A percentile compares a stretch with the other conserved stretches of the same genome.
Evolutionary conservation across 1,140 invertebrate species (phyloP).

Genomic region (Acromyrmex heyeri): DNA sequence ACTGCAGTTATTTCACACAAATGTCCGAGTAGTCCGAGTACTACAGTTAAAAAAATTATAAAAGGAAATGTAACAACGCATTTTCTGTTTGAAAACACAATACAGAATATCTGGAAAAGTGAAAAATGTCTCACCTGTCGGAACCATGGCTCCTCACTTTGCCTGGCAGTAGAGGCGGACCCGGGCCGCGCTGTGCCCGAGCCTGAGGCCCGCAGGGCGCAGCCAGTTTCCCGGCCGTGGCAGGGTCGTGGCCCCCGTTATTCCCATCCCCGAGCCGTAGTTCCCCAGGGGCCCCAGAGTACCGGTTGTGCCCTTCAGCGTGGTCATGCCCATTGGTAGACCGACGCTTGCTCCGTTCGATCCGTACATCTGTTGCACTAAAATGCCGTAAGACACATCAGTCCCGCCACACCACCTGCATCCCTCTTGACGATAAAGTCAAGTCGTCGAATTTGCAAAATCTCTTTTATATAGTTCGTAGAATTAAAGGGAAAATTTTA

Average conservation of each 20-base stretch:
- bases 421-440: conserved; percentile 64
- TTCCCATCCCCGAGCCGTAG: conserved; percentile 78
- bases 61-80: neutral
- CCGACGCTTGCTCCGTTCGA: conserved; percentile 92
- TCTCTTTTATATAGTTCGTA: neutral
- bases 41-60: neutral
- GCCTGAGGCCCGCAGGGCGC: conserved; percentile 96
- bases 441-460: neutral
- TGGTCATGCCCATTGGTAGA: conserved; percentile 88
- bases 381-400: conserved; percentile 85
- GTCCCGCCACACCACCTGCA: conserved; percentile 81
- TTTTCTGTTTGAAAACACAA: neutral
- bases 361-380: conserved; percentile 94
- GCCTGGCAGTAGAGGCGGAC: conserved; percentile 91
- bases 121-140: conserved; percentile 85
- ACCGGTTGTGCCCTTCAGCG: conserved; percentile 85
- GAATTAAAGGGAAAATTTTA: neutral
- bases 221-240: conserved; percentile 95
- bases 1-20: neutral
- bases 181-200: conserved; percentile 90
- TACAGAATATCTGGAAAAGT: conserved; percentile 59
- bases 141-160: conserved; percentile 89
- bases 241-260: conserved; percentile 87
- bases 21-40: neutral
- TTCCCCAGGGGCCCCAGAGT: conserved; percentile 83